A percentile compares a stretch with the other conserved stretches of the same genome.
Evolutionary conservation across 2,888 invertebrate genomes (phyloP).

Genomic region (Gymnocheta viridis): DNA sequence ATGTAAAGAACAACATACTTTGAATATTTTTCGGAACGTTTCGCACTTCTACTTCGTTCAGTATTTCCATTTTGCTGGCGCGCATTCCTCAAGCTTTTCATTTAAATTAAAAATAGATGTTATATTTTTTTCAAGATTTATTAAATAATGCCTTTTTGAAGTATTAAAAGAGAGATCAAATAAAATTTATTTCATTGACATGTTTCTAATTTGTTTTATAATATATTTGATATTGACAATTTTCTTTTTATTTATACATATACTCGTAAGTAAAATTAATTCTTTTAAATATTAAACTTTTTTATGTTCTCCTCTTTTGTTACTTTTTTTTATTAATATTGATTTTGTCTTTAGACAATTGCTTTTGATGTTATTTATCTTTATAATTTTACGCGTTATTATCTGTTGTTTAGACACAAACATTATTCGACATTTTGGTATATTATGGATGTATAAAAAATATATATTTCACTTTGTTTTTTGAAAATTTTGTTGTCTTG

Average conservation of each 20-base stretch:
- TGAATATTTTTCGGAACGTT: constrained; percentile 72
- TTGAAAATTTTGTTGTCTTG: neutral
- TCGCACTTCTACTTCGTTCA: constrained; percentile 75
- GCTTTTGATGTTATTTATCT: constrained; percentile 3
- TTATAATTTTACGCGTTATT: constrained; percentile 4
- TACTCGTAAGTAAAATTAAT: neutral
- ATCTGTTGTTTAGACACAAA: constrained; percentile 13
- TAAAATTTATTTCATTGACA: constrained; percentile 20
- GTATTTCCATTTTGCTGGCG: constrained; percentile 75
- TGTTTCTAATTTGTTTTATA: constrained; percentile 1
- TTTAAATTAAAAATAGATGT: constrained; percentile 68
- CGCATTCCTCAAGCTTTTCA: constrained; percentile 76
- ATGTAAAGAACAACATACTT: constrained; percentile 66
- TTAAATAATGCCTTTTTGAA: neutral
- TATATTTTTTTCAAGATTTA: neutral
- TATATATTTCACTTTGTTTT: neutral
- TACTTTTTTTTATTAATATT: constrained; percentile 9
- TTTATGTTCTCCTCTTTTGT: constrained; percentile 2
- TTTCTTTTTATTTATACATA: neutral
- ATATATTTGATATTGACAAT: neutral
- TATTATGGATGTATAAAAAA: neutral
- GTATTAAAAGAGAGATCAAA: neutral
- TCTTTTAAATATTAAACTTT: neutral
- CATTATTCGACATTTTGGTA: constrained; percentile 18
- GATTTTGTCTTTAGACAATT: constrained; percentile 7